Percentiles rank a stretch among this genome's conserved stretches.
Conservation (phyloP, 2,797 vertebrate species). For the Menidia menidia region DNA sequence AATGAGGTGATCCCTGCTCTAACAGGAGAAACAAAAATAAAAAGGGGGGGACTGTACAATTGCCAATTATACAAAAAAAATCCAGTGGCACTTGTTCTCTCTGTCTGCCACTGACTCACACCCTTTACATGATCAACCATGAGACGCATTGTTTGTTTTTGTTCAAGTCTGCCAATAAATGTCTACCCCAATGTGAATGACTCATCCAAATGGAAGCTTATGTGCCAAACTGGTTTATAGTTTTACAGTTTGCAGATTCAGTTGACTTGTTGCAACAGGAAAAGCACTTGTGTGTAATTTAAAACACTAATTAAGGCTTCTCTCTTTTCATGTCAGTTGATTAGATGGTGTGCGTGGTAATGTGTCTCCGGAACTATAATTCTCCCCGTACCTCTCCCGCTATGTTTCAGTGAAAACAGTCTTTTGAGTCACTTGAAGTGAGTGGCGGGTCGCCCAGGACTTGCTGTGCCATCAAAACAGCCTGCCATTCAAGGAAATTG, state of each 20-base stretch:
- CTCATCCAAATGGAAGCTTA: slow-evolving; percentile 6
- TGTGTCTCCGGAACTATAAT: neutral
- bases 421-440: neutral
- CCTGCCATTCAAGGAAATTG: neutral
- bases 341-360: neutral
- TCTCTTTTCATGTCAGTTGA: neutral
- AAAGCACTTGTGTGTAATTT: slow-evolving; percentile 2
- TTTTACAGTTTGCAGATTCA: neutral
- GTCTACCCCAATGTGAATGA: slow-evolving; percentile 14
- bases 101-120: slow-evolving; percentile 9
- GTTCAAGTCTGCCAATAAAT: slow-evolving; percentile 23
- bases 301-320: neutral
- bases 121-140: slow-evolving; percentile 7
- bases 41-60: neutral
- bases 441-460: neutral
- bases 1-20: neutral
- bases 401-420: slow-evolving; percentile 10
- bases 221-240: slow-evolving; percentile 8
- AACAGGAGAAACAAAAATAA: neutral
- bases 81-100: neutral
- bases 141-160: slow-evolving; percentile 11
- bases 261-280: neutral
- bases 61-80: neutral
- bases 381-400: neutral
- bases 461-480: neutral